Base-by-base conservation (phyloP, 2,888 invertebrate genomes). In the Apamea monoglypha region DNA sequence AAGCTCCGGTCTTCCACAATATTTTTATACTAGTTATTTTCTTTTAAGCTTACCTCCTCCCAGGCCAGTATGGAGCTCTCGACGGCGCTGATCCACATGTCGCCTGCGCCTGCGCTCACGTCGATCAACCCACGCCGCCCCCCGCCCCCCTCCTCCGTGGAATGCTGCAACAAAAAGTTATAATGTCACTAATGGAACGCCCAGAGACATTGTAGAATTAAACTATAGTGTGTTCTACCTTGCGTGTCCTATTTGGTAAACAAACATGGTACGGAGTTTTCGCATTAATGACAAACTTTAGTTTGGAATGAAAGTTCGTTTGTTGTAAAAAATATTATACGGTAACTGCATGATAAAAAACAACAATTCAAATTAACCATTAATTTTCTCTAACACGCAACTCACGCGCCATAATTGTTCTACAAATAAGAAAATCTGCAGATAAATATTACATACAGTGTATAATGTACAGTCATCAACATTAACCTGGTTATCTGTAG, bases 61-160 rank as follows among this genome's bases (percentile, higher is more conserved):
- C 97, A 97, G 6, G 97, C 97, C 87, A 98, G 97, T 85, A 97
- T 97, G 89, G 98, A 97, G 81, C 98, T 98, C 94, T 98, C 97
- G 32, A 97, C 97, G 50, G 98, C 98, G 91, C 97, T 97, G 94
- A 98, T 96, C 98, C 98, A 98, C 98, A 98, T 98, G 92, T 97
- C 97, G 90, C 97, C 97, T 74, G 96, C 95, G 87, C 96, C 96
- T 36, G 94, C 94, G 91, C 92, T 93, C 89, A 91, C 94, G 91
- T 95, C 95, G 87, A 81, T 89, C 90, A 89, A 88, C 83, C 91
- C 91, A 72, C 93, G 93, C 87, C 93, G 89, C 81, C 92, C 94
- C 86, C 94, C 94, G 74, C 93, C 94, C 56, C 91, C 94, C 82
- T 93, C 94, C 85, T 94, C 95, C 87, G 87, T 83, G 53, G 96